Evolutionary conservation across 2,797 vertebrate genomes (phyloP), one percentile per base, ranked within the genome.

Genomic region (Sorex maritimensis): DNA sequence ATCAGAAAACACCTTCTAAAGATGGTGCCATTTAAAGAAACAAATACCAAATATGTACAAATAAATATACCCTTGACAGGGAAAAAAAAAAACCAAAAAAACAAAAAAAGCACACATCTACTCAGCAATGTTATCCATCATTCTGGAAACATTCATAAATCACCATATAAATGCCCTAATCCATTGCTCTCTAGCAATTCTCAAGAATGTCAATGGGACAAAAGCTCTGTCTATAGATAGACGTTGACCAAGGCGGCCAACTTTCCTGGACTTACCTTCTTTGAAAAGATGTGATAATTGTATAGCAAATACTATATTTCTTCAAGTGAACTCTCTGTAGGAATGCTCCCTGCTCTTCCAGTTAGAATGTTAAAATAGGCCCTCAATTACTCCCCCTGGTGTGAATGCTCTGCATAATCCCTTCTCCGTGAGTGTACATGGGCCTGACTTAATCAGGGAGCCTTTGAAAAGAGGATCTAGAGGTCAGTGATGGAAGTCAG

Each of bases 1-100:
- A 94, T 97, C 96, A 97, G 96, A 98, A 97, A 94, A 89, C 85
- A 97, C 90, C 84, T 97, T 97, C 95, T 97, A 97, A 97, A 97
- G 96, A 93, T 94, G 95, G 81, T 96, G 84, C 19, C 34, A 95
- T 89, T 97, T 97, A 97, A 96, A 98, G 94, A 96, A 95, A 86
- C 17, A 91, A 92, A 92, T 14, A 67, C n/a, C 24, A 75, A n/a
- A 92, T 74, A 65, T 26, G 17, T 46, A 84, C 69, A 46, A 55
- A 93, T 52, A 17, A 91, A 72, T 81, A 34, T 52, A 63, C 65
- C 34, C 14, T 52, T 75, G 52, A 30, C 19, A 11, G 55, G 28
- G 55, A 23, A 17, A 19, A 24, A 82, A 74, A 65, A 67, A 26
- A 44, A 2, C 28, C 34, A 34, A 34, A 34, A 34, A 19, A 24